Evolutionary conservation across 2,888 invertebrate species (phyloP).

Genomic region (Andrena haemorrhoa): DNA sequence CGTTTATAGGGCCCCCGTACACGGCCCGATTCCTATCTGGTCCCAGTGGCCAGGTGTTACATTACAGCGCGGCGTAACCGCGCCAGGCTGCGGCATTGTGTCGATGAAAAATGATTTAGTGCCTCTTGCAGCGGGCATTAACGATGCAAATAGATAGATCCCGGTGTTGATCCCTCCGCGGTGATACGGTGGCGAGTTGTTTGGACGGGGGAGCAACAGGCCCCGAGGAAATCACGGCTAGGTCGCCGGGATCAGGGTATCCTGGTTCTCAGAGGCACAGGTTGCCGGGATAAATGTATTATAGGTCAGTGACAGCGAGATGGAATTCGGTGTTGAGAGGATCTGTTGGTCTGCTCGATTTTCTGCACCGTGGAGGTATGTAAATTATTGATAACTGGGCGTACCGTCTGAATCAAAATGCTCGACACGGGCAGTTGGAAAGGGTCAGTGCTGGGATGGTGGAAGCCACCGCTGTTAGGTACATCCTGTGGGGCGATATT

Average conservation of each 20-base stretch:
- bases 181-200: slow-evolving; percentile 20
- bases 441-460: no score
- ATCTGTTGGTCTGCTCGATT: slow-evolving; percentile 18
- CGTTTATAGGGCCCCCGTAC: slow-evolving; percentile 45
- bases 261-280: no score
- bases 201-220: slow-evolving; percentile 6
- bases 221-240: slow-evolving; percentile 7
- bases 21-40: slow-evolving; percentile 53
- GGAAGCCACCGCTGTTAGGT: no score
- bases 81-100: slow-evolving; percentile 50
- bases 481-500: no score
- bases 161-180: not conserved
- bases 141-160: slow-evolving; percentile 62
- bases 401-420: slow-evolving; percentile 18
- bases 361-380: slow-evolving; percentile 32
- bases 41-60: slow-evolving; percentile 57
- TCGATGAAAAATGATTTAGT: slow-evolving; percentile 62
- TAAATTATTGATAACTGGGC: slow-evolving; percentile 23
- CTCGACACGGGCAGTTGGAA: no score
- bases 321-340: slow-evolving; percentile 26
- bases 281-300: slow-evolving; percentile 9
- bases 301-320: slow-evolving; percentile 42
- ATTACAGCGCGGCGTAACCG: slow-evolving; percentile 47
- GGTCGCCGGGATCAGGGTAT: not conserved
- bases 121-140: slow-evolving; percentile 45